Evolutionary conservation across 2,888 invertebrate species (phyloP), one percentile per base, ranked within the genome.

Genomic region (Parnassius glacialis): DNA sequence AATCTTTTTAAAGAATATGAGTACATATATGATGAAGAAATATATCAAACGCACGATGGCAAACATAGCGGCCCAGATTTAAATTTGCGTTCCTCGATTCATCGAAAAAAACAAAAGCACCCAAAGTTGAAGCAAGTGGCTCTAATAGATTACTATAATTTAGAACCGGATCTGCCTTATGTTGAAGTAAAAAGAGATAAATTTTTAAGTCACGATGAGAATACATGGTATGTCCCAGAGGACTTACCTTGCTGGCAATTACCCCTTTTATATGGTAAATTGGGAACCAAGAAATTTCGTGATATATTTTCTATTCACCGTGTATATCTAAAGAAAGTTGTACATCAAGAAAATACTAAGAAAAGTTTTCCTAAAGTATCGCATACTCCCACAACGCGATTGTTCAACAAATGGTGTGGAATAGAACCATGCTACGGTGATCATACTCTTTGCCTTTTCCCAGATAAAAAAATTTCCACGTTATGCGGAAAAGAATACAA

Each of bases 401-500:
- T 62, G 48, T 34, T 62, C 34, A 89, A 87, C 68, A 87, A 84
- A 67, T 91, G 90, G 90, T 91, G 90, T 71, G 74, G 72, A 44
- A 74, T 73, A 10, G 72, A 78, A 51, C 90, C 90, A 10, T 91
- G 90, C 62, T 90, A 80, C 65, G 89, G 84, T 9, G 90, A 91
- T 68, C 90, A 91, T 67, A 88, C 85, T 2, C 79, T 90, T n/a
- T 91, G 90, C 68, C 68, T 88, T 9, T 91, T 86, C 62, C 63
- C 80, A 20, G 69, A 72, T 9, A 71, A 72, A 47, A 58, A 12
- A 1, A 64, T 76, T 62, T 81, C 88, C n/a, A 72, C 70, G 58
- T 70, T 87, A 66, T 91, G 90, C 67, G 74, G 74, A 11, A 63
- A 62, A 10, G 68, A 65, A 3, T 90, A 87, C 64, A 68, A 42